A percentile compares a stretch with the other conserved stretches of the same genome.
Conservation (phyloP, 2,113 vertebrate genomes). For the Saccopteryx bilineata region DNA sequence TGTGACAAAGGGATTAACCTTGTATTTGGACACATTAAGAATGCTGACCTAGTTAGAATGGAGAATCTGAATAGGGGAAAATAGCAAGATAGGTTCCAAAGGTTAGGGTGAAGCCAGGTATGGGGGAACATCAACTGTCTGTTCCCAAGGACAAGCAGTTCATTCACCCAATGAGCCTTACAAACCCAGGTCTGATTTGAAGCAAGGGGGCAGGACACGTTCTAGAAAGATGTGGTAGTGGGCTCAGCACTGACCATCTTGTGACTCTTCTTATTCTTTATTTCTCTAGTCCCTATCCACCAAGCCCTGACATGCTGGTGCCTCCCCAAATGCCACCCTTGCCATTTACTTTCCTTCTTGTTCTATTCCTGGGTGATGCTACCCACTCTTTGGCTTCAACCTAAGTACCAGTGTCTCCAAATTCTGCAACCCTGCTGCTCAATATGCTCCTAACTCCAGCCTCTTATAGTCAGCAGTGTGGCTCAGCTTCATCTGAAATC, state of each 20-base stretch:
- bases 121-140: neutral
- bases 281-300: neutral
- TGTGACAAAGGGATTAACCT: neutral
- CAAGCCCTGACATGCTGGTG: neutral
- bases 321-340: neutral
- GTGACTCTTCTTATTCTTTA: neutral
- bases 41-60: neutral
- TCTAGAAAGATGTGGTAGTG: neutral
- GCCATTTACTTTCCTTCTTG: slow-evolving; percentile 1
- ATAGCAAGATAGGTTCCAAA: slow-evolving; percentile 8
- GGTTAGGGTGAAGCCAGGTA: neutral
- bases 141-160: neutral
- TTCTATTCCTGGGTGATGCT: neutral
- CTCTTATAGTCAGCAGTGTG: neutral
- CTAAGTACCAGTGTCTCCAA: neutral
- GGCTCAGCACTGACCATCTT: neutral
- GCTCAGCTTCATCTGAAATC: neutral
- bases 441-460: neutral
- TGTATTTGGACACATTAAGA: neutral
- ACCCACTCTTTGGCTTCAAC: neutral
- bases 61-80: neutral
- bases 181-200: neutral
- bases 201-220: neutral
- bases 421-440: neutral
- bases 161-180: neutral